These are phyloP conservation scores for Phrynosoma blainvillii DNA, from an alignment of 2,113 vertebrate species.

Conservation along the genomic window DNA sequence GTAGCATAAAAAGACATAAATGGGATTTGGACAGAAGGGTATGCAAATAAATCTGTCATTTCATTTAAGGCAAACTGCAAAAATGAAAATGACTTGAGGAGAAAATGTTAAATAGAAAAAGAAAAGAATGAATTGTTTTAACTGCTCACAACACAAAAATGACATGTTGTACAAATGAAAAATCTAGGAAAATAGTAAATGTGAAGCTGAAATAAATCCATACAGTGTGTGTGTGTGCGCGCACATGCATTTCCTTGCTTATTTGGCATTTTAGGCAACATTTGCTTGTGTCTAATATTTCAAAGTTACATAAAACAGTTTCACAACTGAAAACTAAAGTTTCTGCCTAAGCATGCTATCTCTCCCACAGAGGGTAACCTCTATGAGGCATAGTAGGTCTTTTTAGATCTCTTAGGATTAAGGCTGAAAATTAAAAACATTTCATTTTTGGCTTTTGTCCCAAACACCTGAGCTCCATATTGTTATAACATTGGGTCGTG, in stretches of 20 bases:
- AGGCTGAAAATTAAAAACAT: constrained; percentile 17
- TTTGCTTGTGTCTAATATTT: constrained; percentile 43
- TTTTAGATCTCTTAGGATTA: constrained; percentile 10
- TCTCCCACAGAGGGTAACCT: constrained; percentile 17
- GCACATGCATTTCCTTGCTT: background rate
- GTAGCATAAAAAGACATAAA: background rate
- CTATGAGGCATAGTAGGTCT: constrained; percentile 25
- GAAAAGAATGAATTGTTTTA: constrained; percentile 14
- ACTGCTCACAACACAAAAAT: constrained; percentile 23
- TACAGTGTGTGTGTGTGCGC: background rate
- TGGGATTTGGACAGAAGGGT: background rate
- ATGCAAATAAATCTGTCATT: background rate
- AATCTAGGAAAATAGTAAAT: constrained; percentile 14
- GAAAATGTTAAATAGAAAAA: constrained; percentile 42
- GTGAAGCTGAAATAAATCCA: constrained; percentile 9
- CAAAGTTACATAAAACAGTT: constrained; percentile 15
- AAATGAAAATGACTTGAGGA: constrained; percentile 28
- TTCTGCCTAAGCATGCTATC: constrained; percentile 32
- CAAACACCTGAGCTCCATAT: background rate
- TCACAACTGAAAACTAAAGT: constrained; percentile 11
- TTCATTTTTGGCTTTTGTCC: constrained; percentile 22
- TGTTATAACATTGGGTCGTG: background rate
- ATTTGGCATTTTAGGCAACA: constrained; percentile 3
- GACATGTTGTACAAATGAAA: background rate
- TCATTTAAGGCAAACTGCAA: constrained; percentile 7